Base-by-base conservation (phyloP, 2,113 vertebrate species). In the Promerops cafer region DNA sequence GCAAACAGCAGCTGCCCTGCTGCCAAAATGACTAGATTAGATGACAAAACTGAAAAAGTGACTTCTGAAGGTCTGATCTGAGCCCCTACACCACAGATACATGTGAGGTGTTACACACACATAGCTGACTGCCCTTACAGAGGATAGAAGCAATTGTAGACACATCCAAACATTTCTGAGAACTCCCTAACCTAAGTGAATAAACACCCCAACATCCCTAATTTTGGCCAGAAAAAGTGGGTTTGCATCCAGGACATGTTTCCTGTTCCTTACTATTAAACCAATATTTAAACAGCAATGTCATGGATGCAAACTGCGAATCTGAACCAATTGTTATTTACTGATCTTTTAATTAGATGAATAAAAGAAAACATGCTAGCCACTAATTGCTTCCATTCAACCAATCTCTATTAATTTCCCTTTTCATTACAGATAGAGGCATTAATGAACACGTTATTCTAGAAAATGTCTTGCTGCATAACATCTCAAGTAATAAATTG, bases 101-200 rank as follows among this genome's bases (percentile, higher is more conserved):
- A n/a, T n/a, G n/a, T n/a, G n/a, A n/a, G n/a, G n/a, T n/a, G n/a
- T n/a, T n/a, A n/a, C n/a, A 31, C 2, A 13, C 17, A 44, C 10
- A 22, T 1, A 23, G 63, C 23, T 50, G 44, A 19, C 47, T 27
- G 42, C 15, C 42, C 24, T 31, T 63, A 40, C 66, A 68, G 44
- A 23, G 1, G 5, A 26, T 7, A 12, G 0, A 4, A 17, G n/a
- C 1, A 5, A n/a, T 1, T 47, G 49, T 5, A 50, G 45, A 42
- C 37, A 15, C 4, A 2, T 39, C 28, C 54, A 33, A 52, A 14
- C 40, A 12, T 12, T 59, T 7, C n/a, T 52, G 17, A 53, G 16
- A 56, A 37, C 52, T 78, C 79, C 33, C n/a, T 7, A 44, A 27
- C 22, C 74, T 70, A 63, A 76, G 17, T 11, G 22, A 54, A 63